Base-by-base conservation (phyloP, 2,797 vertebrate species). In the Etheostoma nigrum region DNA sequence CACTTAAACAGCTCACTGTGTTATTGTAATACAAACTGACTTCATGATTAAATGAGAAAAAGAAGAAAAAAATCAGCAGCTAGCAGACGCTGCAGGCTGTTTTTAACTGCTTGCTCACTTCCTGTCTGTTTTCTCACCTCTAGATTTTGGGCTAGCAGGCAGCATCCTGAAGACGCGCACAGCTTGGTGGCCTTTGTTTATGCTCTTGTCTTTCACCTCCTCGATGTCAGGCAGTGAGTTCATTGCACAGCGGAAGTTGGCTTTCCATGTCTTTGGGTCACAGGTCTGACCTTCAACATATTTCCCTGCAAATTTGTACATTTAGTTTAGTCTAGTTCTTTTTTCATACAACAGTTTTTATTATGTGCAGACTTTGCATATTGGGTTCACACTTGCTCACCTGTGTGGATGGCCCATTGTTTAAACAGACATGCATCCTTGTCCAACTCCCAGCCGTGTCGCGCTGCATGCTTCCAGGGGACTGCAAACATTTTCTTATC, bases 221-320 rank as follows among this genome's bases (percentile, higher is more conserved):
- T 98, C 94, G 0, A 99, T 97, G 90, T 99, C 98, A 0, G 97
- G 97, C 62, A 99, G 92, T 0, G 98, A 99, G 81, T 99, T 99
- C 97, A 99, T 97, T 4, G 98, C 98, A 51, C 98, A 99, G 51
- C 98, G 97, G 72, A 99, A 99, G 86, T 99, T 99, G 15, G 98
- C 98, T 88, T 99, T 99, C 98, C 98, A 99, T 0, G 97, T 99
- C 92, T 99, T 99, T 0, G 98, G 96, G 83, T 99, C 98, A 0
- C 94, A 70, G 49, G 86, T 86, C 74, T 96, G 90, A 0, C 97
- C 98, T 16, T 92, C 90, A 30, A 86, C 93, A 6, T 95, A 98
- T 81, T 98, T 97, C 40, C 98, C 98, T 99, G 67, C 12, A 91
- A 63, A 74, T 79, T 11, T 40, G 11, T 40, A 33, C 55, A 74